Conservation (phyloP, 1,140 invertebrate species). For the Bombus turneri region DNA sequence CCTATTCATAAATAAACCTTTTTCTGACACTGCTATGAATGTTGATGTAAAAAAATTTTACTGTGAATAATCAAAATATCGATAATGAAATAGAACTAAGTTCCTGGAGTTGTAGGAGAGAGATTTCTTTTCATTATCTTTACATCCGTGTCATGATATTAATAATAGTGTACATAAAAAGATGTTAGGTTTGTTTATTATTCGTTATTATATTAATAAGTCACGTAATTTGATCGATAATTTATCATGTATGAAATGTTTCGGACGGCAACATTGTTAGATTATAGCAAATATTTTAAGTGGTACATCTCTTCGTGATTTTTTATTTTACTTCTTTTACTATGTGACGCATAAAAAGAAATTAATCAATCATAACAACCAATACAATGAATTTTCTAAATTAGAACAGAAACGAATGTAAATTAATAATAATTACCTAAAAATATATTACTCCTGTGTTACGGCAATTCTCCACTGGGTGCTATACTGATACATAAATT, state of each 20-base stretch:
- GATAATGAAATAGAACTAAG: conserved; percentile 53
- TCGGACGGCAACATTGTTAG: background rate
- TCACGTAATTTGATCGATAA: conserved; percentile 39
- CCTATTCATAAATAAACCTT: conserved; percentile 32
- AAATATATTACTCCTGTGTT: conserved; percentile 25
- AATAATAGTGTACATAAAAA: conserved; percentile 55
- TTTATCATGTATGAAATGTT: conserved; percentile 25
- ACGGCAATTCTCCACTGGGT: conserved; percentile 25
- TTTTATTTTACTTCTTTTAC: conserved; percentile 26
- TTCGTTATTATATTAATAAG: conserved; percentile 40
- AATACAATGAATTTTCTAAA: background rate
- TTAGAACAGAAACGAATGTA: background rate
- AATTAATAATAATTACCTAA: conserved; percentile 14
- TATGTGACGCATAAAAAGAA: background rate
- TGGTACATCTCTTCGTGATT: background rate
- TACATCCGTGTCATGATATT: conserved; percentile 51
- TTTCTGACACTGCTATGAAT: conserved; percentile 49
- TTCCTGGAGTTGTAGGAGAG: conserved; percentile 51
- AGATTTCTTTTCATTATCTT: conserved; percentile 48
- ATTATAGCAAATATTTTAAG: conserved; percentile 6
- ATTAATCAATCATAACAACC: conserved; percentile 14
- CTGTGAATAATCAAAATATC: conserved; percentile 65
- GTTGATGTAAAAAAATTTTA: conserved; percentile 56
- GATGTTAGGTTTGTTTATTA: conserved; percentile 52
- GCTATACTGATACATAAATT: conserved; percentile 47